These are phyloP conservation scores for Promerops cafer DNA, from an alignment of 2,113 vertebrate species.

Conservation along the genomic window DNA sequence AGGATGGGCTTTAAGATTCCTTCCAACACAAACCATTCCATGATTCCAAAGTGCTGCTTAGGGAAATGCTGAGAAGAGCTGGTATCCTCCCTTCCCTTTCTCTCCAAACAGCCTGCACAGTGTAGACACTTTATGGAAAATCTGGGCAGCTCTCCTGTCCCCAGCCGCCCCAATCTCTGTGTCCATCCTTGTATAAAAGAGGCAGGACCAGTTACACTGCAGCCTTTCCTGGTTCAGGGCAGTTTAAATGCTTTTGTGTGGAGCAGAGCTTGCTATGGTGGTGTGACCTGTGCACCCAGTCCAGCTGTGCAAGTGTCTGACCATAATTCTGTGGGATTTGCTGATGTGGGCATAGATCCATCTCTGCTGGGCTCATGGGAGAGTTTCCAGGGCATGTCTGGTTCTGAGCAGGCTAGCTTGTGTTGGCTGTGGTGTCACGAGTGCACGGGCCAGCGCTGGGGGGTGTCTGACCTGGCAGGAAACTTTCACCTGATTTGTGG, in stretches of 20 bases:
- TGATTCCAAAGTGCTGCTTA: background rate
- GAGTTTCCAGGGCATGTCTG: background rate
- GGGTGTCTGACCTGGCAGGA: background rate
- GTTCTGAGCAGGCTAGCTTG: background rate
- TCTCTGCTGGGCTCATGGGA: background rate
- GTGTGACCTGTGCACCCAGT: background rate
- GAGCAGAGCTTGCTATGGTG: background rate
- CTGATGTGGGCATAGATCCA: too few relatives aligned
- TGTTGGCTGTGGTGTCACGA: background rate
- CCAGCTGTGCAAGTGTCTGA: accelerated
- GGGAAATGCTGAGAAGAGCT: background rate
- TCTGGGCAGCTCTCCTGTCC: background rate
- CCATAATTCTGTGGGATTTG: background rate
- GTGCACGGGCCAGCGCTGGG: accelerated
- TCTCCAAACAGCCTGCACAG: background rate
- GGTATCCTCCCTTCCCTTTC: background rate
- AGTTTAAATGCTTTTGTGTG: background rate
- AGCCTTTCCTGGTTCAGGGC: background rate
- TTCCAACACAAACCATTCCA: background rate
- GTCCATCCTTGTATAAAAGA: background rate
- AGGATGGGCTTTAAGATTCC: background rate
- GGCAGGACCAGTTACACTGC: background rate
- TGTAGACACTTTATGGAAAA: background rate
- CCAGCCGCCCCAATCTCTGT: background rate
- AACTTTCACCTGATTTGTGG: background rate